Conservation (phyloP, 2,797 vertebrate species). For the Onychomys torridus region DNA sequence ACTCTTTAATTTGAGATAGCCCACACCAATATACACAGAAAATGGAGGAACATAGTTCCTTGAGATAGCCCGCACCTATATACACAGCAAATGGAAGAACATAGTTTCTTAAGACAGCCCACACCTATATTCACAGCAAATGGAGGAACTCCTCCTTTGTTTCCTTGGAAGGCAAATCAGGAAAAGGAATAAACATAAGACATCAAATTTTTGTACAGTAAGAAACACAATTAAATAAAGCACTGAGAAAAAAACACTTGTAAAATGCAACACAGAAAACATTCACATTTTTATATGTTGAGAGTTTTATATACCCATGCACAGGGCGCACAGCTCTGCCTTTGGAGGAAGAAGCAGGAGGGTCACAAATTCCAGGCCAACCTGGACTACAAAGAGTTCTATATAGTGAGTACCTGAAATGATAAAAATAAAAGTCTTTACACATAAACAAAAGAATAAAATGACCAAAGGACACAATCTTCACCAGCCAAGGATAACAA, state of each 20-base stretch:
- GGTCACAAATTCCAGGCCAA: neutral
- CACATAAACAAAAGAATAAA: slow-evolving; percentile 1
- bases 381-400: neutral
- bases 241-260: neutral
- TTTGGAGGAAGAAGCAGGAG: neutral
- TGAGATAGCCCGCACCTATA: neutral
- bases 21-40: neutral
- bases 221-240: slow-evolving; percentile 22
- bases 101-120: neutral
- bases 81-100: neutral
- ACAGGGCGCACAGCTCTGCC: neutral
- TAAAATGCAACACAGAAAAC: neutral
- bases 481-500: neutral
- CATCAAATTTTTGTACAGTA: neutral
- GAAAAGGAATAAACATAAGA: neutral
- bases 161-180: neutral
- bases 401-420: neutral
- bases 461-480: neutral
- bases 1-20: neutral
- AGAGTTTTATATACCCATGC: neutral
- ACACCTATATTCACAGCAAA: neutral
- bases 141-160: neutral
- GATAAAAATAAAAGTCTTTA: neutral
- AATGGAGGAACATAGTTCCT: neutral
- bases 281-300: neutral